Conservation (phyloP, 2,888 invertebrate genomes). For the Sphaerophoria taeniata region DNA sequence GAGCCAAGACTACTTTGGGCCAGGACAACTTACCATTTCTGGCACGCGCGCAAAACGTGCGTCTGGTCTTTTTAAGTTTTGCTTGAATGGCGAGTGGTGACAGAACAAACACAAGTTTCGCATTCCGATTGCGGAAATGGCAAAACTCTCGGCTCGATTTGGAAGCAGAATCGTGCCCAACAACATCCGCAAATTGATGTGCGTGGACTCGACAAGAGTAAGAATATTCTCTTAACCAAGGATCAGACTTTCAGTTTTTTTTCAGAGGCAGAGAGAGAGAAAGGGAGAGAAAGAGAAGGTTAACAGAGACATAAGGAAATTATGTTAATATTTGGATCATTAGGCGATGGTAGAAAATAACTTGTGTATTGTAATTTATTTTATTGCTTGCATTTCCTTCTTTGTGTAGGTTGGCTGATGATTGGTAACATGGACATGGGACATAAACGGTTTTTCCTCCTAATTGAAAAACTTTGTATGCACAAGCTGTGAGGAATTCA, state of each 20-base stretch:
- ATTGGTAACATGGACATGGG: not conserved
- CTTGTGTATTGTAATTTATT: constrained; percentile 58
- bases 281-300: not conserved
- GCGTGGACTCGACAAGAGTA: constrained; percentile 53
- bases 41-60: constrained; percentile 71
- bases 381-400: constrained; percentile 57
- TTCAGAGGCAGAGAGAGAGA: not conserved
- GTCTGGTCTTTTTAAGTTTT: constrained; percentile 42
- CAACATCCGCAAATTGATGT: constrained; percentile 73
- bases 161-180: constrained; percentile 59
- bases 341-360: constrained; percentile 44
- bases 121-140: constrained; percentile 56
- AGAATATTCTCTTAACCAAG: not conserved
- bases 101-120: constrained; percentile 48
- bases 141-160: constrained; percentile 54
- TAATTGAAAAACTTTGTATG: constrained; percentile 40
- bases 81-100: constrained; percentile 12
- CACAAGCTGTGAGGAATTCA: constrained; percentile 12
- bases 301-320: constrained; percentile 61
- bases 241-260: constrained; percentile 18
- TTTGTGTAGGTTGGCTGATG: not conserved
- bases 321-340: constrained; percentile 42
- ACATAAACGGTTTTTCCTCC: constrained; percentile 19
- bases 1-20: not conserved
- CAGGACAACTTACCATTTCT: constrained; percentile 65